Conservation (phyloP, 2,113 vertebrate genomes). For the Calidris pugnax region DNA sequence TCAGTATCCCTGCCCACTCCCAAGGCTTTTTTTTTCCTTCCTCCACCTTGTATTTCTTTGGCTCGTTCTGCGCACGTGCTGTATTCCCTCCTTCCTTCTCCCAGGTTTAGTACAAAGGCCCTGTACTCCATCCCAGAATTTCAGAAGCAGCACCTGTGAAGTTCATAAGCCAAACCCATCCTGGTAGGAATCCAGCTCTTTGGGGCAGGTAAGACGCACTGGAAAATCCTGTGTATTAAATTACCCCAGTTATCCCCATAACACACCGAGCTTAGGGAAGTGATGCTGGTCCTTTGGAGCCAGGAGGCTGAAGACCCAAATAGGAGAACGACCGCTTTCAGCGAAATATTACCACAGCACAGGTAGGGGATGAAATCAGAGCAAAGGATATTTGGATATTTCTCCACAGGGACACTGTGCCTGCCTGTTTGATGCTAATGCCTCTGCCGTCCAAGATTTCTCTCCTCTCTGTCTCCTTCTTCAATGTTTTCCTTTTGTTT, state of each 20-base stretch:
- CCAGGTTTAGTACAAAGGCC: neutral
- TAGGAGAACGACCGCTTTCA: neutral
- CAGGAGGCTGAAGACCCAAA: neutral
- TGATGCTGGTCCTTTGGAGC: neutral
- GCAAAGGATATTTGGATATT: neutral
- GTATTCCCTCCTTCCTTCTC: neutral
- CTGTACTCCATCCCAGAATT: neutral
- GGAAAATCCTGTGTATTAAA: neutral
- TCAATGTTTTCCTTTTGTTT: neutral
- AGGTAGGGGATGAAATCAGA: neutral
- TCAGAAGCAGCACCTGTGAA: neutral
- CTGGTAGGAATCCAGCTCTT: neutral
- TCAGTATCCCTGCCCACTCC: neutral
- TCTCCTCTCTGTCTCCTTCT: neutral
- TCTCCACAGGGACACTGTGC: neutral
- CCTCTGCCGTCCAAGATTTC: neutral
- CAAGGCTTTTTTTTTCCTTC: neutral
- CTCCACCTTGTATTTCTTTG: neutral
- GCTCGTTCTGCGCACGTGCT: neutral
- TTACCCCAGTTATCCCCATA: neutral
- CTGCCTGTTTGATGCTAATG: neutral
- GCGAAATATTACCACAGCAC: neutral
- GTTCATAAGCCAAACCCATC: neutral
- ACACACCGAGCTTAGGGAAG: neutral
- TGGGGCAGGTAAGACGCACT: neutral